Evolutionary conservation across 2,888 invertebrate genomes (phyloP).

Genomic region (Micropterix aruncella): DNA sequence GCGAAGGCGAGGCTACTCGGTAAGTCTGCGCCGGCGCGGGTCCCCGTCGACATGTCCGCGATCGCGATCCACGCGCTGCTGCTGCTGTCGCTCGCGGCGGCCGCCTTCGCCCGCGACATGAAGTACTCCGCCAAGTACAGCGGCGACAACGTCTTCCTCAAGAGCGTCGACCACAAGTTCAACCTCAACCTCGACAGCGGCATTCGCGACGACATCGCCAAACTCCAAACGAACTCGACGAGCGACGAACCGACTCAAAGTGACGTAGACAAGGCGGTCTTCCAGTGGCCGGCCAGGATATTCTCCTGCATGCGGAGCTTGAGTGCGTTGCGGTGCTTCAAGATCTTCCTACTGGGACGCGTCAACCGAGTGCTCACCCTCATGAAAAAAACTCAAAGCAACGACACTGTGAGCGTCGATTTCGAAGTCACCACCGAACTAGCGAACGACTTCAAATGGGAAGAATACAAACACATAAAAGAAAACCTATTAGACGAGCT

Average conservation of each 20-base stretch:
- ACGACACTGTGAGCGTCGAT: constrained; percentile 19
- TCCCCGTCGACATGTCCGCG: constrained; percentile 2
- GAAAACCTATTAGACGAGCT: constrained; percentile 35
- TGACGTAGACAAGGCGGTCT: neutral
- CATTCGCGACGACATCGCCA: neutral
- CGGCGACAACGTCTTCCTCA: constrained; percentile 4
- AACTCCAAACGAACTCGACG: constrained; percentile 1
- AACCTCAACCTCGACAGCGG: neutral
- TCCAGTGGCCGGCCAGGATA: constrained; percentile 13
- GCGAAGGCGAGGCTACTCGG: neutral
- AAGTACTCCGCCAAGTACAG: constrained; percentile 11
- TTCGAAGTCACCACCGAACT: constrained; percentile 14
- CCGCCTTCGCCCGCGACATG: neutral
- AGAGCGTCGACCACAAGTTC: constrained; percentile 1
- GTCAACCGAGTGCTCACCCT: constrained; percentile 23
- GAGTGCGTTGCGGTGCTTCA: constrained; percentile 37
- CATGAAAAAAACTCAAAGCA: constrained; percentile 12
- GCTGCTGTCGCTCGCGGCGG: neutral
- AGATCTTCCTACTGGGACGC: constrained; percentile 39
- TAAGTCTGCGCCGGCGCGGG: no score
- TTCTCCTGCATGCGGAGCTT: constrained; percentile 22
- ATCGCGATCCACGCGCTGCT: neutral
- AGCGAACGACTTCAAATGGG: constrained; percentile 26
- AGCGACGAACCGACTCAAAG: neutral
- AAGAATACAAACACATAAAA: constrained; percentile 23